A percentile compares a stretch with the other conserved stretches of the same genome.
Evolutionary conservation across 2,797 vertebrate species (phyloP).

Genomic region (Spinus olivaceus): DNA sequence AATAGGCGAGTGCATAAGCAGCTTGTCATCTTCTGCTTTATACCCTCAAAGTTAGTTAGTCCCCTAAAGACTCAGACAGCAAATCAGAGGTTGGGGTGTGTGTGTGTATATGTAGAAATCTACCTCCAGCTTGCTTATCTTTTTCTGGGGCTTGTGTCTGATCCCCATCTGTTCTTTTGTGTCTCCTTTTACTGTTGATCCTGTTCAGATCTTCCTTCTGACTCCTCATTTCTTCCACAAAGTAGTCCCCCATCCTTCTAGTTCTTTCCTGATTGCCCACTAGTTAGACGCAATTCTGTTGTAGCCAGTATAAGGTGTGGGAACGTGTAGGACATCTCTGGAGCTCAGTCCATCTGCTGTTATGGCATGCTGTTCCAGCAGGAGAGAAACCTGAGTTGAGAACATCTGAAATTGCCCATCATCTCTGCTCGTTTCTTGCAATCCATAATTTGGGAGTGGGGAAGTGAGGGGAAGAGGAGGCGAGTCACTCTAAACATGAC

Average conservation of each 20-base stretch:
- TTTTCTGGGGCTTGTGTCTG: accelerated
- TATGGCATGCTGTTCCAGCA: neutral
- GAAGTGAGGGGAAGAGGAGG: slow-evolving; percentile 11
- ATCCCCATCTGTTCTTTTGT: neutral
- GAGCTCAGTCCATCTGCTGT: neutral
- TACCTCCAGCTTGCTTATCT: neutral
- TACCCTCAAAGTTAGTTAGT: neutral
- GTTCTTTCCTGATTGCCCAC: neutral
- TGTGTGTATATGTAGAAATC: neutral
- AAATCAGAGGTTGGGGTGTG: neutral
- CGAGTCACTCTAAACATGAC: slow-evolving; percentile 4
- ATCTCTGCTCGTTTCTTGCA: slow-evolving; percentile 16
- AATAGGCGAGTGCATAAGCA: neutral
- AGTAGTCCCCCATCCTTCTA: neutral
- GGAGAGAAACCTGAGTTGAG: neutral
- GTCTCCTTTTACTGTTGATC: neutral
- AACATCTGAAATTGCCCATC: slow-evolving; percentile 41
- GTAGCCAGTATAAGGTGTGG: accelerated
- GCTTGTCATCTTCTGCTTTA: neutral
- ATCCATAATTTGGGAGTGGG: slow-evolving; percentile 39
- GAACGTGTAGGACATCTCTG: neutral
- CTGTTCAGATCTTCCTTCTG: neutral
- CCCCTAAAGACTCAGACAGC: neutral
- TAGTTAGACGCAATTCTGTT: neutral
- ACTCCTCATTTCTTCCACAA: neutral